These are phyloP conservation scores for Embiotoca jacksoni DNA, from an alignment of 2,113 vertebrate species.

Conservation along the genomic window DNA sequence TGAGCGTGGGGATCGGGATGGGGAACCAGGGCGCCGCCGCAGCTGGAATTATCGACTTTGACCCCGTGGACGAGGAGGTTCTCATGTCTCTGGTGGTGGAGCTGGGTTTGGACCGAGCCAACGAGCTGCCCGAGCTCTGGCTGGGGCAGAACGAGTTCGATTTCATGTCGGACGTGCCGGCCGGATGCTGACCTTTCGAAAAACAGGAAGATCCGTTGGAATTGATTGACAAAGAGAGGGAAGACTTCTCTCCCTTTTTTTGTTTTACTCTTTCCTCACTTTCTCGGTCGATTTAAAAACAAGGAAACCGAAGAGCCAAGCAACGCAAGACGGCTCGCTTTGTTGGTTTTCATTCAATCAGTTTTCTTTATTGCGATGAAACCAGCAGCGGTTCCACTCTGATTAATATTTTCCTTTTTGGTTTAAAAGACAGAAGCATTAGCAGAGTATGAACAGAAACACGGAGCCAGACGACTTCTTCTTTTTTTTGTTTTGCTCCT, in stretches of 20 bases:
- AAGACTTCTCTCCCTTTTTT: constrained; percentile 32
- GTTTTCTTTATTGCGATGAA: constrained; percentile 20
- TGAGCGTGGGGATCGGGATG: constrained; percentile 51
- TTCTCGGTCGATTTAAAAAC: constrained; percentile 26
- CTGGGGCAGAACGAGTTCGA: constrained; percentile 91
- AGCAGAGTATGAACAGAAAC: constrained; percentile 12
- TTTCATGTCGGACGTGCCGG: constrained; percentile 84
- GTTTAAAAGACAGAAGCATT: constrained; percentile 22
- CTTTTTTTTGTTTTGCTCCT: background rate
- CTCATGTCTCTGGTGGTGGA: constrained; percentile 89
- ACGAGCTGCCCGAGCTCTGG: constrained; percentile 91
- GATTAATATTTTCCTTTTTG: constrained; percentile 3
- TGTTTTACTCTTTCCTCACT: constrained; percentile 44
- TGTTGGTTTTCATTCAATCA: constrained; percentile 6
- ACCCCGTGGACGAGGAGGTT: constrained; percentile 88
- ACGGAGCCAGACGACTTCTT: background rate
- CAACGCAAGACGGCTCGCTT: constrained; percentile 10
- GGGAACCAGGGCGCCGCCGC: constrained; percentile 54
- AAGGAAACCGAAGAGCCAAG: constrained; percentile 34
- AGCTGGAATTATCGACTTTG: constrained; percentile 84
- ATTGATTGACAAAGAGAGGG: constrained; percentile 15
- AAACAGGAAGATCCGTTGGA: background rate
- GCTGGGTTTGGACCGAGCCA: constrained; percentile 87
- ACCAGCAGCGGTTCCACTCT: background rate
- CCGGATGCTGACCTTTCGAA: constrained; percentile 76